Percentiles rank a stretch among this genome's conserved stretches.
Conservation (phyloP, 2,888 invertebrate genomes). For the Tetanocera ferruginea region DNA sequence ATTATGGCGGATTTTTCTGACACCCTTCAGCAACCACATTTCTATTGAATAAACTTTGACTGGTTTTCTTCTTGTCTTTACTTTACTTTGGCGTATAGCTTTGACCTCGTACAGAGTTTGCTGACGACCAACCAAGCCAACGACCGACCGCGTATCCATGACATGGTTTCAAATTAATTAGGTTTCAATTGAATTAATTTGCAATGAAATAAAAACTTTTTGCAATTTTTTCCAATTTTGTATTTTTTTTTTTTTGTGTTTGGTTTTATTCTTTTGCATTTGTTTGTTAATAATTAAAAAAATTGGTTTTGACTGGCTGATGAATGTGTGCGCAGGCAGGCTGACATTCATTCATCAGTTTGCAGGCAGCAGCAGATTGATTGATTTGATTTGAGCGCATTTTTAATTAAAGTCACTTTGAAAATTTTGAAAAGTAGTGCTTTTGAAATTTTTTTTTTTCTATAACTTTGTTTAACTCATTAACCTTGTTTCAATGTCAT, state of each 20-base stretch:
- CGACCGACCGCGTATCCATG: conserved; percentile 1
- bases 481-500: neutral
- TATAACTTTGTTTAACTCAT: neutral
- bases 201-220: conserved; percentile 1
- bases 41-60: no score
- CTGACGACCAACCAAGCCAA: neutral
- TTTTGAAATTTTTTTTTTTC: no score
- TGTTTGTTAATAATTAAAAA: neutral
- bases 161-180: conserved; percentile 22
- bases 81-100: no score
- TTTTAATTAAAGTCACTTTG: neutral
- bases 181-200: conserved; percentile 19
- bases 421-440: neutral
- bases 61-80: no score
- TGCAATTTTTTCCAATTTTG: no score
- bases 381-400: neutral
- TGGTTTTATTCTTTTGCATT: neutral
- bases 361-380: neutral
- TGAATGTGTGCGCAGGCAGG: neutral
- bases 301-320: neutral
- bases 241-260: neutral
- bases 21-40: no score
- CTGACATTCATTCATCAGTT: neutral
- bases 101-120: neutral
- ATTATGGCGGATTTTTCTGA: no score